A percentile compares a stretch with the other conserved stretches of the same genome.
Evolutionary conservation across 2,113 vertebrate genomes (phyloP).

Genomic region (Phycodurus eques): DNA sequence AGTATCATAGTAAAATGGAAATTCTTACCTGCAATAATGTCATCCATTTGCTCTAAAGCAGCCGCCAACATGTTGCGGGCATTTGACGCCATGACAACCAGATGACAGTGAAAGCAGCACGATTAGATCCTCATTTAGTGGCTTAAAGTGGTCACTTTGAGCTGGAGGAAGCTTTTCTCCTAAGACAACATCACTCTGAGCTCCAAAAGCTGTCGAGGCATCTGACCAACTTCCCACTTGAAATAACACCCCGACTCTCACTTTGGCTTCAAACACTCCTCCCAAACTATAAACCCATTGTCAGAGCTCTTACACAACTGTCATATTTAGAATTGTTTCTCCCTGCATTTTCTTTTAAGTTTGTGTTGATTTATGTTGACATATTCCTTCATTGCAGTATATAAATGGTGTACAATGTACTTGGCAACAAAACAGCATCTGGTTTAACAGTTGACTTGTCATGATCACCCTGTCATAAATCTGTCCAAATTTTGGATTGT

Average conservation of each 20-base stretch:
- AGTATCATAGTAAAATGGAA: conserved; percentile 22
- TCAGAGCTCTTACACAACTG: conserved; percentile 29
- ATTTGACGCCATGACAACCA: conserved; percentile 79
- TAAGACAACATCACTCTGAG: conserved; percentile 34
- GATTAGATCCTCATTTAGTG: conserved; percentile 8
- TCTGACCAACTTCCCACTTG: conserved; percentile 40
- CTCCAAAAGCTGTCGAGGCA: conserved; percentile 46
- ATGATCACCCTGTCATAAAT: not conserved
- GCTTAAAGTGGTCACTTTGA: conserved; percentile 6
- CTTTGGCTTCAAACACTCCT: conserved; percentile 64
- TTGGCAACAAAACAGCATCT: conserved; percentile 13
- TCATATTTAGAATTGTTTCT: conserved; percentile 29
- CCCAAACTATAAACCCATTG: conserved; percentile 36
- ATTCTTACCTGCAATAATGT: conserved; percentile 87
- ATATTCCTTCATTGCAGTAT: conserved; percentile 15
- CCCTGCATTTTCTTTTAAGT: not conserved
- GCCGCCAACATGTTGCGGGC: conserved; percentile 85
- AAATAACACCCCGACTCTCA: conserved; percentile 58
- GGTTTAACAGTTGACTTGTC: conserved; percentile 9
- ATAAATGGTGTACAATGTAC: conserved; percentile 15
- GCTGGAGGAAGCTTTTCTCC: conserved; percentile 16
- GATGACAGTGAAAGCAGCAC: conserved; percentile 14
- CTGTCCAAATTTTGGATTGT: not conserved
- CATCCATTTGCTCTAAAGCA: conserved; percentile 90
- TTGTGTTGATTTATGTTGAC: conserved; percentile 18